These are phyloP conservation scores for Phylloscopus trochilus DNA, from an alignment of 2,113 vertebrate species.

Conservation along the genomic window DNA sequence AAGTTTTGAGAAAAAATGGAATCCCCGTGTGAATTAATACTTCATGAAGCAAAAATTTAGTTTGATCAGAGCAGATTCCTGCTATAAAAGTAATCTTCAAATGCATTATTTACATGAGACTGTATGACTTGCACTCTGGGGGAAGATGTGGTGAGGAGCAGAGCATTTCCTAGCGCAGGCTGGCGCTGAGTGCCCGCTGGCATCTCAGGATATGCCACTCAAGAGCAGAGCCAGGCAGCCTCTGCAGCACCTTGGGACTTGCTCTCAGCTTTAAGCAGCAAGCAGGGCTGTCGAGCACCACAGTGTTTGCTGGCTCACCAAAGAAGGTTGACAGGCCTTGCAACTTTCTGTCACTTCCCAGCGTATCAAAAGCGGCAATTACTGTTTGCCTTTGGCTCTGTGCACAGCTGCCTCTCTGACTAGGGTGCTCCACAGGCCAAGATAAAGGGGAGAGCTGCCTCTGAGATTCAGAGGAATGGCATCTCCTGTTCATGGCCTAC, in stretches of 20 bases:
- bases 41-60: background rate
- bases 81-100: background rate
- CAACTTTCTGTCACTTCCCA: background rate
- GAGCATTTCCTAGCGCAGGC: background rate
- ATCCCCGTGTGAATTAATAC: background rate
- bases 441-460: background rate
- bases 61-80: background rate
- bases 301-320: background rate
- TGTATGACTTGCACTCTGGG: background rate
- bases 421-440: accelerated
- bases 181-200: accelerated
- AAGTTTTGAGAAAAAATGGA: background rate
- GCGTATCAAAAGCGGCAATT: background rate
- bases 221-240: background rate
- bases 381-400: background rate
- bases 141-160: background rate
- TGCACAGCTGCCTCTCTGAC: accelerated
- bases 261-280: background rate
- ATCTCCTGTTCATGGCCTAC: background rate
- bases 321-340: background rate
- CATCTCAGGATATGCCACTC: accelerated
- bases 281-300: background rate
- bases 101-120: background rate
- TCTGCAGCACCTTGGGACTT: background rate
- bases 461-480: background rate